Base-by-base conservation (phyloP, 2,888 invertebrate genomes). In the Nemurella pictetii region DNA sequence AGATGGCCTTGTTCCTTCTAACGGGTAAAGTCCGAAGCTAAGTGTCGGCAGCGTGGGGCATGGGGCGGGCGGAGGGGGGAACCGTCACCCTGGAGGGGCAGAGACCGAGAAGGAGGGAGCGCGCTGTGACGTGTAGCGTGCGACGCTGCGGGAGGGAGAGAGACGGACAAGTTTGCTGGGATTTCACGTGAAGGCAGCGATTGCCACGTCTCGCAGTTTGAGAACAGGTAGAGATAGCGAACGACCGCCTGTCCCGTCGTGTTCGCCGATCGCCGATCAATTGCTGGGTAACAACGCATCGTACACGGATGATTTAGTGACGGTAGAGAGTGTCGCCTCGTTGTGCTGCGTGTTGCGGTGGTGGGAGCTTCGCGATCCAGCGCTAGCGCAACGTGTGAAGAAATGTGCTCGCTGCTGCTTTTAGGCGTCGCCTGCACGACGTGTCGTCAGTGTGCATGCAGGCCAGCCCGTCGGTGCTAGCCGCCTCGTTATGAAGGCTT, bases 21-120 rank as follows among this genome's bases (percentile, higher is more conserved):
- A 82, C 82, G 82, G 82, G 72, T 82, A 72, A 82, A 82, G 82
- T 82, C 82, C 55, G 36, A 55, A 27, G 72, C 55, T 28, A n/a
- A 80, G 80, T 75, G 26, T 36, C 27, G 26, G 26, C 3, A 20
- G 55, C 3, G 55, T n/a, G n/a, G n/a, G n/a, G n/a, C n/a, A n/a
- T n/a, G n/a, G n/a, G n/a, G n/a, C n/a, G n/a, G n/a, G n/a, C n/a
- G n/a, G n/a, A n/a, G n/a, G n/a, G n/a, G n/a, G n/a, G n/a, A n/a
- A n/a, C n/a, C 55, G 55, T 20, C 20, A 20, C 20, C 55, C 2
- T 20, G 55, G 55, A 55, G 55, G 2, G 55, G 55, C n/a, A 20
- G 55, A 55, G 55, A 55, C 15, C 55, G 29, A 30, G 30, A 78
- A 55, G 27, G 75, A 9, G 75, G 5, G 20, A 74, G 35, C 32